Evolutionary conservation across 2,888 invertebrate species (phyloP).

Genomic region (Ryuthela nishihirai): DNA sequence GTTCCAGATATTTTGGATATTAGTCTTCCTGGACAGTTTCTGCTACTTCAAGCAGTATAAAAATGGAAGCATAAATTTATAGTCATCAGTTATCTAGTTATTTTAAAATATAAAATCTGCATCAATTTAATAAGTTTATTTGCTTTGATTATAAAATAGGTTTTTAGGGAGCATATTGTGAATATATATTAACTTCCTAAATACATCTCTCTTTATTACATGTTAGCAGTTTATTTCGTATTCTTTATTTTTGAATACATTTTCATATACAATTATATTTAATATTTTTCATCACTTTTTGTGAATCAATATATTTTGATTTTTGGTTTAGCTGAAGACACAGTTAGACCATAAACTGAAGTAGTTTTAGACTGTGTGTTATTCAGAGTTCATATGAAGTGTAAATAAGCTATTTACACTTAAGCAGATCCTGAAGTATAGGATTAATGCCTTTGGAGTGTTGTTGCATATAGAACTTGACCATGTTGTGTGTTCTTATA

Average conservation of each 20-base stretch:
- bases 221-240: conserved; percentile 17
- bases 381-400: conserved; percentile 19
- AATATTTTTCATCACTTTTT: conserved; percentile 32
- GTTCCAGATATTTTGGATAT: too few relatives aligned
- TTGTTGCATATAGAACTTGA: too few relatives aligned
- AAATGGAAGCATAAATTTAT: conserved; percentile 14
- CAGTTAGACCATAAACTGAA: conserved; percentile 24
- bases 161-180: too few relatives aligned
- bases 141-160: conserved; percentile 22
- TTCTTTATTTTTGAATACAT: conserved; percentile 36
- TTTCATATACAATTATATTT: conserved; percentile 37
- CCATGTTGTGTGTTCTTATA: conserved; percentile 18
- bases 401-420: too few relatives aligned
- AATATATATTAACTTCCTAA: too few relatives aligned
- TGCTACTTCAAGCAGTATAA: too few relatives aligned
- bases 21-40: too few relatives aligned
- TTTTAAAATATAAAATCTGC: conserved; percentile 13
- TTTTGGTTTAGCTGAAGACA: conserved; percentile 33
- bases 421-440: too few relatives aligned
- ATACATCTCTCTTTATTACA: too few relatives aligned
- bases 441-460: too few relatives aligned
- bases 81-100: conserved; percentile 20
- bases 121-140: conserved; percentile 6
- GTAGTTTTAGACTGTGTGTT: conserved; percentile 34
- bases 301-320: conserved; percentile 30